Evolutionary conservation across 2,113 vertebrate species (phyloP).

Genomic region (Verasper variegatus): DNA sequence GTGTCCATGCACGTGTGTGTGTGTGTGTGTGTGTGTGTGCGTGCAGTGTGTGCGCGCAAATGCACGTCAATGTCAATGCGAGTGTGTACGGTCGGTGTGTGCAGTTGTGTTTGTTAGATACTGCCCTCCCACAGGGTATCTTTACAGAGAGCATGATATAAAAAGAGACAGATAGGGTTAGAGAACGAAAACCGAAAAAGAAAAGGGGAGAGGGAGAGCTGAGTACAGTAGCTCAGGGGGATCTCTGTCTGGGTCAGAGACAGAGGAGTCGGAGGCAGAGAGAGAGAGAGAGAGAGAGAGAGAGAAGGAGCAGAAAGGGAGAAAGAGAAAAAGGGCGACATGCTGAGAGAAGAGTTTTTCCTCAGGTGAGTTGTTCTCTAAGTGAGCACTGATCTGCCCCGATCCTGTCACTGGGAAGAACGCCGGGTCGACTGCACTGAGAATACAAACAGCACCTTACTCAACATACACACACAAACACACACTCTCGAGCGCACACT

Average conservation of each 20-base stretch:
- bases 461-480: constrained; percentile 16
- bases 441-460: constrained; percentile 66
- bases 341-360: constrained; percentile 75
- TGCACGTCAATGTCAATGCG: constrained; percentile 37
- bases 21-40: neutral
- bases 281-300: neutral
- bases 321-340: constrained; percentile 49
- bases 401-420: constrained; percentile 73
- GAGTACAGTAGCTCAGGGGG: constrained; percentile 72
- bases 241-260: constrained; percentile 76
- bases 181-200: constrained; percentile 66
- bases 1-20: neutral
- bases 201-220: constrained; percentile 61
- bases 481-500: constrained; percentile 9
- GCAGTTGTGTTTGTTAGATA: constrained; percentile 59
- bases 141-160: constrained; percentile 71
- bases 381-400: constrained; percentile 77
- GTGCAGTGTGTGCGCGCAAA: constrained; percentile 3
- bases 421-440: constrained; percentile 62
- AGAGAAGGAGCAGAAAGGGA: constrained; percentile 44
- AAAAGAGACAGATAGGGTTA: constrained; percentile 80
- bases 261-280: constrained; percentile 17
- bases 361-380: constrained; percentile 80
- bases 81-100: constrained; percentile 33
- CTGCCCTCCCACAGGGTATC: constrained; percentile 72